Conservation (phyloP, 2,888 invertebrate species). For the Drosophila monieri region DNA sequence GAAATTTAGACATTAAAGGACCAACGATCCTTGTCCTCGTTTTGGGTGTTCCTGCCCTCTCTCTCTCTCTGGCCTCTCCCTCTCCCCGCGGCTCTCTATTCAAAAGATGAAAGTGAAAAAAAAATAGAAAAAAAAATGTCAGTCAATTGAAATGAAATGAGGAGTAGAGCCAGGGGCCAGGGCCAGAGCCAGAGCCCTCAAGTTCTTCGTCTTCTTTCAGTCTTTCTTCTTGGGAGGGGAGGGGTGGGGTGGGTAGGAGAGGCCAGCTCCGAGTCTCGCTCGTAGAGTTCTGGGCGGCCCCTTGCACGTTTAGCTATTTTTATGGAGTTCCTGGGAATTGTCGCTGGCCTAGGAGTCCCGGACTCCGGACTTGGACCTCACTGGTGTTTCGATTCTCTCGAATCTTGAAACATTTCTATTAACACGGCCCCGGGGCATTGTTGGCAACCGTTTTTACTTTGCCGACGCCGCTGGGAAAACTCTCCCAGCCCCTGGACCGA, state of each 20-base stretch:
- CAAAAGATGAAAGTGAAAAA: conserved; percentile 72
- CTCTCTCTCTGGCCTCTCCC: conserved; percentile 23
- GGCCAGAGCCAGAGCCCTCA: background rate
- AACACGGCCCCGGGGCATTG: conserved; percentile 64
- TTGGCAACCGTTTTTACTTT: conserved; percentile 56
- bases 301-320: conserved; percentile 73
- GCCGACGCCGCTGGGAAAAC: conserved; percentile 66
- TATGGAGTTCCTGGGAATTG: conserved; percentile 74
- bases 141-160: conserved; percentile 67
- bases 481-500: conserved; percentile 19
- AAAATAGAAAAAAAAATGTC: conserved; percentile 48
- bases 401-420: conserved; percentile 67
- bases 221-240: background rate
- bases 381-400: conserved; percentile 21
- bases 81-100: conserved; percentile 50
- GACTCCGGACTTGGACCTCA: conserved; percentile 40
- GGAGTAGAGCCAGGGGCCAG: background rate
- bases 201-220: background rate
- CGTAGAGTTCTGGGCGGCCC: conserved; percentile 68
- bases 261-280: background rate
- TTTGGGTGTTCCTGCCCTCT: conserved; percentile 22
- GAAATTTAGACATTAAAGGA: conserved; percentile 71
- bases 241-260: too few relatives aligned
- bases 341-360: conserved; percentile 36
- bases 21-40: conserved; percentile 10